These are phyloP conservation scores for Danio albolineatus DNA, from an alignment of 2,797 vertebrate genomes.

Conservation along the genomic window DNA sequence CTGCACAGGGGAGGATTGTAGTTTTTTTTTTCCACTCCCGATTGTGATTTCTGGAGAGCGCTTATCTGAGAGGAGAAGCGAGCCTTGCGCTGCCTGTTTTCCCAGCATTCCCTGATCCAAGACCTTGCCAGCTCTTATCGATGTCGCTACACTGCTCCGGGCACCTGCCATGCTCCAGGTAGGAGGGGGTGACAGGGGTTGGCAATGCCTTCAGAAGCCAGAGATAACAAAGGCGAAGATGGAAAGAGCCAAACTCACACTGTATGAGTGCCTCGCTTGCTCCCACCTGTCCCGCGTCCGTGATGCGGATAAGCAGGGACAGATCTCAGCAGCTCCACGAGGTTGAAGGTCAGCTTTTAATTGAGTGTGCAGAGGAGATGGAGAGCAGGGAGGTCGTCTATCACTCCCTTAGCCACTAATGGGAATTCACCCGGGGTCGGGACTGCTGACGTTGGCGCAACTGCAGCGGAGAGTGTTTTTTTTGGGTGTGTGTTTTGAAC, in stretches of 20 bases:
- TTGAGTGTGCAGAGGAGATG: slow-evolving; percentile 73
- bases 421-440: slow-evolving; percentile 66
- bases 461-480: slow-evolving; percentile 51
- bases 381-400: slow-evolving; percentile 65
- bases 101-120: slow-evolving; percentile 56
- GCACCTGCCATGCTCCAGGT: slow-evolving; percentile 41
- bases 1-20: slow-evolving; percentile 58
- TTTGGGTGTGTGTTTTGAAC: slow-evolving; percentile 66
- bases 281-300: slow-evolving; percentile 3
- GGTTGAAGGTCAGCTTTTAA: slow-evolving; percentile 76
- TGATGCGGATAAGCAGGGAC: slow-evolving; percentile 43
- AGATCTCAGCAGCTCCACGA: slow-evolving; percentile 61
- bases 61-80: slow-evolving; percentile 64
- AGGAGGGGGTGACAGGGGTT: slow-evolving; percentile 18
- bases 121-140: slow-evolving; percentile 66
- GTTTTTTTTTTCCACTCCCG: slow-evolving; percentile 56
- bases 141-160: slow-evolving; percentile 36
- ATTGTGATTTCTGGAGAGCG: slow-evolving; percentile 68
- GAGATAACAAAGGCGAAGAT: slow-evolving; percentile 27
- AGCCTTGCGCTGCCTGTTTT: slow-evolving; percentile 56
- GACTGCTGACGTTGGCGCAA: slow-evolving; percentile 69
- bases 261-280: neutral
- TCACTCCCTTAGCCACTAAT: slow-evolving; percentile 69
- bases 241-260: slow-evolving; percentile 2
- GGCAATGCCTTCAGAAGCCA: slow-evolving; percentile 16